Percentiles rank a stretch among this genome's conserved stretches.
Evolutionary conservation across 2,113 vertebrate species (phyloP).

Genomic region (Chionomys nivalis): DNA sequence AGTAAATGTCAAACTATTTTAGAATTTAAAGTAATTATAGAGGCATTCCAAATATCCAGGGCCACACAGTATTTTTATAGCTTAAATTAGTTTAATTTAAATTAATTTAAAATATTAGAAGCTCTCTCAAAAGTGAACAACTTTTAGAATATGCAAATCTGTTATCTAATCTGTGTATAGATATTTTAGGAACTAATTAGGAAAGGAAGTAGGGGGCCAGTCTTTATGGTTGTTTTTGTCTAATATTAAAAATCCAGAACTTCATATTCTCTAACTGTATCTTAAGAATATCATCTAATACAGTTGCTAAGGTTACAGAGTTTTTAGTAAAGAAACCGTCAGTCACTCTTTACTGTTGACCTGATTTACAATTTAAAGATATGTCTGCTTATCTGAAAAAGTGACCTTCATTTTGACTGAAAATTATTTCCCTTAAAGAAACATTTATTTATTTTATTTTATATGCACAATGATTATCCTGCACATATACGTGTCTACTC

Average conservation of each 20-base stretch:
- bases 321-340: background rate
- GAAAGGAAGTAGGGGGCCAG: background rate
- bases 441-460: background rate
- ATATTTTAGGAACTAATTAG: slow-evolving; percentile 49
- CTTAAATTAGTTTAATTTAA: slow-evolving; percentile 29
- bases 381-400: background rate
- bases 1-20: slow-evolving; percentile 32
- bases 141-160: background rate
- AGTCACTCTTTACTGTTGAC: background rate
- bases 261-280: background rate
- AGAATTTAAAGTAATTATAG: slow-evolving; percentile 28
- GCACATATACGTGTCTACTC: background rate
- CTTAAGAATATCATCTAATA: background rate
- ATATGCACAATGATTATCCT: background rate
- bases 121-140: background rate
- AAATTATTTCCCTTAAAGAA: background rate
- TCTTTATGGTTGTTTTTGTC: slow-evolving; percentile 11
- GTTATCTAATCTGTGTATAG: slow-evolving; percentile 14
- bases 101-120: background rate
- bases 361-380: background rate
- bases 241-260: background rate
- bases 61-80: background rate
- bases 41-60: background rate
- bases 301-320: background rate
- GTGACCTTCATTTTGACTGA: background rate